Evolutionary conservation across 1,140 invertebrate species (phyloP), one percentile per base, ranked within the genome.

Genomic region (Ctenoplectra terminalis): DNA sequence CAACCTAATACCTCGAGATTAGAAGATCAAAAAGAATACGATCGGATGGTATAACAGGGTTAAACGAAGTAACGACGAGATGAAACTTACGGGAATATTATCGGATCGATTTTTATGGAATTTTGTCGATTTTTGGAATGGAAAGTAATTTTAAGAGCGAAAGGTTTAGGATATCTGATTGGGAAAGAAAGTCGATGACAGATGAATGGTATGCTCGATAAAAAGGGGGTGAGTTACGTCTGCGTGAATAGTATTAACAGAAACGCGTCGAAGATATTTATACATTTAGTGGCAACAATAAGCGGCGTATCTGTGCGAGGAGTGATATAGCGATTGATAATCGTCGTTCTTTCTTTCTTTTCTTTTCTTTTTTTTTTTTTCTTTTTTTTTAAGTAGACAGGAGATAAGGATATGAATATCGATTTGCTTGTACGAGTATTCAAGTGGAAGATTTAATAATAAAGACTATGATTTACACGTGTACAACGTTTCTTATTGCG

Each of bases 401-500:
- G 20, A 60, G 56, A 43, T 40, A 56, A 26, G 20, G 8, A 0
- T 64, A 43, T 31, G 60, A 52, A 67, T 67, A 76, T 54, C 37
- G 26, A 67, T 66, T 54, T 29, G 34, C 63, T 56, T 56, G 61
- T 76, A 76, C 74, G 37, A 76, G 31, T 67, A 76, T 67, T 67
- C 50, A 46, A 67, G 17, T 76, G 63, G 40, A 67, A 56, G 37
- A 29, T 76, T 76, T 67, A 67, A 76, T 67, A 76, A 56, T 76
- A 67, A 66, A 76, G 37, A 67, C 37, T 67, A 64, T 64, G 60
- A 75, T 75, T 75, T 64, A 75, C 72, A 63, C 72, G 23, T 64
- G 4, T 64, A 50, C 17, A 60, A 9, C 2, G 17, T 52, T 50
- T 40, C 40, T 63, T 52, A 63, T 75, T 63, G 46, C 31, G 43